Percentiles rank a stretch among this genome's conserved stretches.
These are phyloP conservation scores for Ormyrus thymus DNA, from an alignment of 2,888 invertebrate genomes.

Conservation along the genomic window DNA sequence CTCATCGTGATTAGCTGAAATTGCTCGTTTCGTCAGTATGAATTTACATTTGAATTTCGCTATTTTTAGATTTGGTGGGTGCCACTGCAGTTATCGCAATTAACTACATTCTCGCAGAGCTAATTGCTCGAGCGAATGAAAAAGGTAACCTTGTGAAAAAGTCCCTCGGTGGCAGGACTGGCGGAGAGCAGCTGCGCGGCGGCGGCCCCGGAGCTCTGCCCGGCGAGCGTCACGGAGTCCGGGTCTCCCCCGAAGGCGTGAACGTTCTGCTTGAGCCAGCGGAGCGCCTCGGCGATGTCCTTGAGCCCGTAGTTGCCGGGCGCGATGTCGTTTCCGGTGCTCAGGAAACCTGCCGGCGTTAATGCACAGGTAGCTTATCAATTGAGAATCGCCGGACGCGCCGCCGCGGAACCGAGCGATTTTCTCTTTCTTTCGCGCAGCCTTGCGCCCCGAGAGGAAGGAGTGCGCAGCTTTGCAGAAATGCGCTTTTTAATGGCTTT, in stretches of 20 bases:
- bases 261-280: slow-evolving; percentile 69
- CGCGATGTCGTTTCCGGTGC: slow-evolving; percentile 63
- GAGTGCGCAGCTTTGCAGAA: too few relatives aligned
- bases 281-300: slow-evolving; percentile 65
- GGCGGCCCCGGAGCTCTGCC: slow-evolving; percentile 65
- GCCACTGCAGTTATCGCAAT: not conserved
- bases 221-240: slow-evolving; percentile 65
- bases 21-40: not conserved
- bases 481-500: too few relatives aligned
- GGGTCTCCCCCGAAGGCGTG: slow-evolving; percentile 66
- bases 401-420: too few relatives aligned
- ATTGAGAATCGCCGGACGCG: too few relatives aligned
- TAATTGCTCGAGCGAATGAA: too few relatives aligned
- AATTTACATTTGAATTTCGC: not conserved
- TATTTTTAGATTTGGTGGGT: not conserved
- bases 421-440: too few relatives aligned
- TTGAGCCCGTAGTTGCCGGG: slow-evolving; percentile 71
- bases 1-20: slow-evolving; percentile 64
- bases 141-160: slow-evolving; percentile 67
- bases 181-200: slow-evolving; percentile 63
- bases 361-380: not conserved
- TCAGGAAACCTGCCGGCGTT: slow-evolving; percentile 65
- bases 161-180: slow-evolving; percentile 64
- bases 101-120: not conserved
- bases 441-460: too few relatives aligned